phyloP scores from a whole-genome alignment of 2,797 vertebrate species.

The Danionella dracula region DNA sequence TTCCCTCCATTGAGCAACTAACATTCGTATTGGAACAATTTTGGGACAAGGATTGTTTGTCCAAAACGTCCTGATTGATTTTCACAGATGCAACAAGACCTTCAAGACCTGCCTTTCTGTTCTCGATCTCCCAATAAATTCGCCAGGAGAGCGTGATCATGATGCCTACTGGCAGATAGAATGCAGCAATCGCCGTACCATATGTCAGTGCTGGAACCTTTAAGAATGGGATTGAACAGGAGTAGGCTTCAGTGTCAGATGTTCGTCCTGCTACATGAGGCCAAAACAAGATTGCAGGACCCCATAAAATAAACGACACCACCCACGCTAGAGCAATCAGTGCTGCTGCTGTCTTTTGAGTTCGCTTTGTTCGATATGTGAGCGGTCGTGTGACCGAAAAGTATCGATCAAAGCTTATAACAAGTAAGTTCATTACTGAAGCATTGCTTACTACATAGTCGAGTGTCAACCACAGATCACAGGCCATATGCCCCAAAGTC shows the following conservation, averaged over 20 bases:
- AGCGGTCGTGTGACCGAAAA: conserved; percentile 74
- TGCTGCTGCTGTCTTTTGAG: conserved; percentile 61
- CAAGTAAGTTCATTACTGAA: conserved; percentile 76
- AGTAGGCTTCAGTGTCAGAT: conserved; percentile 46
- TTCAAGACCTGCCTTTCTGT: conserved; percentile 63
- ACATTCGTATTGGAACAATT: conserved; percentile 47
- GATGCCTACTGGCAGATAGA: conserved; percentile 75
- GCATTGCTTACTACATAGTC: conserved; percentile 79
- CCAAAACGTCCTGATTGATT: conserved; percentile 9
- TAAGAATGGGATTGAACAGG: conserved; percentile 72
- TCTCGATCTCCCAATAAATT: conserved; percentile 74
- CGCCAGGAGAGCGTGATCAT: conserved; percentile 75
- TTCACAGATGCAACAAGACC: conserved; percentile 64
- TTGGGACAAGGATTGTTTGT: conserved; percentile 17
- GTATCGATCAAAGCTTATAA: conserved; percentile 78
- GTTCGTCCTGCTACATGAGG: conserved; percentile 64
- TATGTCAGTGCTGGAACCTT: conserved; percentile 69
- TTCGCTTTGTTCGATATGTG: conserved; percentile 73
- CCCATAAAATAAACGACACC: conserved; percentile 75
- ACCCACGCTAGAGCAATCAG: conserved; percentile 72
- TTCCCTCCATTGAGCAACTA: conserved; percentile 35
- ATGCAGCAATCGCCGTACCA: conserved; percentile 73
- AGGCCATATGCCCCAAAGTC: conserved; percentile 68
- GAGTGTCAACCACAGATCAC: conserved; percentile 73
- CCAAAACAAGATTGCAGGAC: conserved; percentile 75